These are phyloP conservation scores for Leptatherina wallacei DNA, from an alignment of 2,797 vertebrate genomes.

Conservation along the genomic window DNA sequence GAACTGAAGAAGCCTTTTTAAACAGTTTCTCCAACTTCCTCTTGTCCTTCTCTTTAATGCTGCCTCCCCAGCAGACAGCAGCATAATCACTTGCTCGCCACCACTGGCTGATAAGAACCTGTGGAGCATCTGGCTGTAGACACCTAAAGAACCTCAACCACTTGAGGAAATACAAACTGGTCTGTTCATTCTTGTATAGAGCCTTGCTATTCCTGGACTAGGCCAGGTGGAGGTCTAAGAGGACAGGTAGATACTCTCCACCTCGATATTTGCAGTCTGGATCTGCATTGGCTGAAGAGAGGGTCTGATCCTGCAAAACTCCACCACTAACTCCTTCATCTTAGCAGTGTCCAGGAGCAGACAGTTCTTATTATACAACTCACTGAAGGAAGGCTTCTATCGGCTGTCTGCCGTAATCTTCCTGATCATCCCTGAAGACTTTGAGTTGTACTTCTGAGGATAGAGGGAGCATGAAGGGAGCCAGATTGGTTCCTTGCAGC, in stretches of 20 bases:
- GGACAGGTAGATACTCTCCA: no score
- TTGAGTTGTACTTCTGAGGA: background rate
- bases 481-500: background rate
- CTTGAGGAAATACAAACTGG: no score
- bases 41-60: background rate
- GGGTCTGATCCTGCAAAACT: background rate
- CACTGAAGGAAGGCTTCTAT: background rate
- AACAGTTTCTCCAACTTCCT: background rate
- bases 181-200: no score
- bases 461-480: background rate
- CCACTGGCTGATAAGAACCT: no score
- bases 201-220: no score
- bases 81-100: background rate
- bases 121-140: no score
- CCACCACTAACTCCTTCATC: background rate
- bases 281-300: background rate
- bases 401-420: background rate
- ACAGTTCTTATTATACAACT: no score
- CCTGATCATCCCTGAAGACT: background rate
- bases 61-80: background rate
- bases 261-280: no score
- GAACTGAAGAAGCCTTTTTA: background rate
- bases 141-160: no score
- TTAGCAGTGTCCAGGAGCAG: no score
- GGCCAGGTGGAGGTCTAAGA: no score